phyloP scores from a whole-genome alignment of 2,888 invertebrate species.

The Anaspis maculata region DNA sequence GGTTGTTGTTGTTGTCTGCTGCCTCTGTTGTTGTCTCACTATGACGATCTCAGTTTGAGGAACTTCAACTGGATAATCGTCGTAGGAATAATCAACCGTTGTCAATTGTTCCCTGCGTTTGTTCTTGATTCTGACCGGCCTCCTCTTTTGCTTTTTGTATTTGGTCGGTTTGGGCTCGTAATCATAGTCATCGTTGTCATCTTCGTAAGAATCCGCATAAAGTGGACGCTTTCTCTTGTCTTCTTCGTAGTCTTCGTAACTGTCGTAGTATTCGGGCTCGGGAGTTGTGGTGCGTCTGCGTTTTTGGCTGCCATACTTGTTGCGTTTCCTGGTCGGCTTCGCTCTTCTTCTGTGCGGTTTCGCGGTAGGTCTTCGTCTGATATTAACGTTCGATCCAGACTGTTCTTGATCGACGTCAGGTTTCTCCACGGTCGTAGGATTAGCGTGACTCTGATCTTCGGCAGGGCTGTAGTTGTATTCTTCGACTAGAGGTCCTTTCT shows the following conservation, averaged over 20 bases:
- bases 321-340: not conserved
- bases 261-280: slow-evolving; percentile 21
- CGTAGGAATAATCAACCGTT: not conserved
- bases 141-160: slow-evolving; percentile 18
- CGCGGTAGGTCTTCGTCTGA: slow-evolving; percentile 14
- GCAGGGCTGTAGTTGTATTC: slow-evolving; percentile 5
- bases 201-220: not conserved
- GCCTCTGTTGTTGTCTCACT: slow-evolving; percentile 13
- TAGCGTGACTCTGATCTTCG: no score
- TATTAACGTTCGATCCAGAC: no score
- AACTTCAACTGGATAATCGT: slow-evolving; percentile 1
- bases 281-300: slow-evolving; percentile 1
- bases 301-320: no score
- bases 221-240: not conserved
- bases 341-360: slow-evolving; percentile 14
- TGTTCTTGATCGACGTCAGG: no score
- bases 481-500: no score
- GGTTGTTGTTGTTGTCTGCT: slow-evolving; percentile 13
- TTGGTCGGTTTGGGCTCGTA: slow-evolving; percentile 8
- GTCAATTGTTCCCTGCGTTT: not conserved
- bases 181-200: slow-evolving; percentile 1
- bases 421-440: slow-evolving; percentile 8
- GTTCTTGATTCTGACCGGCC: slow-evolving; percentile 5
- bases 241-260: slow-evolving; percentile 22
- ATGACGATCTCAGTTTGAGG: slow-evolving; percentile 14